phyloP scores from a whole-genome alignment of 2,888 invertebrate genomes.

The Augiades crinisus region DNA sequence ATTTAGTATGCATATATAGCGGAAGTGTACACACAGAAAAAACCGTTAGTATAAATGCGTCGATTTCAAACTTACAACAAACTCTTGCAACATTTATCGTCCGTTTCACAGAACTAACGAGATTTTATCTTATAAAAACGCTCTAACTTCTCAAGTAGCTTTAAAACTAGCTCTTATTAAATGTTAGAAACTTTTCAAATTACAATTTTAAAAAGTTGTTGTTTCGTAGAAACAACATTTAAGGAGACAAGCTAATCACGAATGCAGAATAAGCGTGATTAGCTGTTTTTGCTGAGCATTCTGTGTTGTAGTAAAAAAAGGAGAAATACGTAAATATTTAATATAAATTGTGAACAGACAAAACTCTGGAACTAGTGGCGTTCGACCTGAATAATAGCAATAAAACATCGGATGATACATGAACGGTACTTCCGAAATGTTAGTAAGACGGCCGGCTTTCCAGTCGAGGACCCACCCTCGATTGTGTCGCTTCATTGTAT shows the following conservation, averaged over 20 bases:
- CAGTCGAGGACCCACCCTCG: slow-evolving; percentile 55
- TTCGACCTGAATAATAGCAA: slow-evolving; percentile 40
- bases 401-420: slow-evolving; percentile 50
- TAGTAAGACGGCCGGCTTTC: slow-evolving; percentile 55
- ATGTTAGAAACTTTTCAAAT: neutral
- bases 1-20: too few relatives aligned
- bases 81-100: neutral
- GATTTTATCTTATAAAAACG: neutral
- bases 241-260: too few relatives aligned
- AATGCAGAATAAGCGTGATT: too few relatives aligned
- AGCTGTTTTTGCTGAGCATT: too few relatives aligned
- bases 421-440: slow-evolving; percentile 72
- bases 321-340: too few relatives aligned
- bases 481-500: slow-evolving; percentile 66
- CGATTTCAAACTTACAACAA: neutral
- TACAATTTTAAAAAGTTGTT: too few relatives aligned
- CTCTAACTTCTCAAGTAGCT: neutral
- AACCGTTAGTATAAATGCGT: too few relatives aligned
- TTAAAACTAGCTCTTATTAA: neutral
- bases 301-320: too few relatives aligned
- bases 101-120: neutral
- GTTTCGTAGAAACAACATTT: too few relatives aligned
- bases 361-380: too few relatives aligned
- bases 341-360: too few relatives aligned
- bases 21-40: too few relatives aligned